Percentiles rank a stretch among this genome's conserved stretches.
These are phyloP conservation scores for Daboia siamensis DNA, from an alignment of 2,113 vertebrate genomes.

Conservation along the genomic window DNA sequence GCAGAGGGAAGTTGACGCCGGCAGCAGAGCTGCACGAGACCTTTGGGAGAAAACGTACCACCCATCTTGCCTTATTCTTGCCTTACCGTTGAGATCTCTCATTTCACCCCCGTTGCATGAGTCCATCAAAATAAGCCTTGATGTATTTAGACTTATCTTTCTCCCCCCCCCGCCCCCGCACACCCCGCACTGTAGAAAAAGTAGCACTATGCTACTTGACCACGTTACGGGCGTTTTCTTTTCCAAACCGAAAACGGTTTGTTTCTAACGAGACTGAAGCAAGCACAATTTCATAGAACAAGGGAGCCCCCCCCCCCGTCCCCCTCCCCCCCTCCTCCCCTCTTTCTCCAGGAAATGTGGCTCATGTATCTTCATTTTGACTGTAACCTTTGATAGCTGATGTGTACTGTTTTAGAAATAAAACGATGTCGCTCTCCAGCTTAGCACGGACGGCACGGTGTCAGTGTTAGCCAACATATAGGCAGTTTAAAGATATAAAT, in stretches of 20 bases:
- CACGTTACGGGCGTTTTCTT: slow-evolving; percentile 72
- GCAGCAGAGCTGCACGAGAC: not conserved
- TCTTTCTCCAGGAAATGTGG: slow-evolving; percentile 13
- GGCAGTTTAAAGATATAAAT: slow-evolving; percentile 17
- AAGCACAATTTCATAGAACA: slow-evolving; percentile 8
- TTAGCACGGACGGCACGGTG: slow-evolving; percentile 68
- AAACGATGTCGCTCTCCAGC: slow-evolving; percentile 66
- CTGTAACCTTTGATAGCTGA: slow-evolving; percentile 73
- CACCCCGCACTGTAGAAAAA: slow-evolving; percentile 65
- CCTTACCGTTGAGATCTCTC: slow-evolving; percentile 42
- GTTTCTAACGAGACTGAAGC: slow-evolving; percentile 66
- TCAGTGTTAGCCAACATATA: slow-evolving; percentile 65
- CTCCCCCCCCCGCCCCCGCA: too few relatives aligned
- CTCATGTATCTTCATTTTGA: slow-evolving; percentile 65
- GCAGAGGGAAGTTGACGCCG: too few relatives aligned
- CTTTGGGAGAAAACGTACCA: not conserved
- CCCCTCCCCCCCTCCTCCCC: not conserved
- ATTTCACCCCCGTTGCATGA: slow-evolving; percentile 76
- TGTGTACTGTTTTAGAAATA: slow-evolving; percentile 73
- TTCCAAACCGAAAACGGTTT: slow-evolving; percentile 46
- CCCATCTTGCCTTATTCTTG: not conserved
- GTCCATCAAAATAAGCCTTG: slow-evolving; percentile 52
- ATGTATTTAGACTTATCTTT: slow-evolving; percentile 70
- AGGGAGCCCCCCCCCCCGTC: not conserved
- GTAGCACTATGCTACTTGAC: slow-evolving; percentile 73